Evolutionary conservation across 1,140 invertebrate species (phyloP).

Genomic region (Berghia stephanieae): DNA sequence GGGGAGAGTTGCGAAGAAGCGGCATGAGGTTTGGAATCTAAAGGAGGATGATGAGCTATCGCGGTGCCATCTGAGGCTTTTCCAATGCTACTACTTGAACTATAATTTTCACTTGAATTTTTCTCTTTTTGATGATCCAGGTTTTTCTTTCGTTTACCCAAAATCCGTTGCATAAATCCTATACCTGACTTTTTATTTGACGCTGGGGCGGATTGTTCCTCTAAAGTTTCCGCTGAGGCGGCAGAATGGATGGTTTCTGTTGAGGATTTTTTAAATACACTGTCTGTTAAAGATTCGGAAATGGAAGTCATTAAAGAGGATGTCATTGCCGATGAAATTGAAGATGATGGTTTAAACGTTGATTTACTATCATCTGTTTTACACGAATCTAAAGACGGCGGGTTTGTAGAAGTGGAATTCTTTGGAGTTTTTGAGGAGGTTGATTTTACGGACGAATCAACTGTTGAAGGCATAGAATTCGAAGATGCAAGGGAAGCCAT

Average conservation of each 20-base stretch:
- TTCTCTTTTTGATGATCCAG: conserved; percentile 29
- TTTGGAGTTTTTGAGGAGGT: conserved; percentile 28
- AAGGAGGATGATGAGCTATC: background rate
- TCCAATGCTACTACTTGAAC: conserved; percentile 20
- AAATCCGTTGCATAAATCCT: conserved; percentile 59
- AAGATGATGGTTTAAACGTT: background rate
- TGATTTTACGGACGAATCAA: background rate
- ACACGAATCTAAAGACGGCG: background rate
- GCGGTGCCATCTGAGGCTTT: background rate
- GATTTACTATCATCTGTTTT: background rate
- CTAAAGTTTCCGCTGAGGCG: conserved; percentile 7
- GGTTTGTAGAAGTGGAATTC: background rate
- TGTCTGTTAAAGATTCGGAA: background rate
- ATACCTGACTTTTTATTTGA: conserved; percentile 38
- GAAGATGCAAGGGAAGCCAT: conserved; percentile 39
- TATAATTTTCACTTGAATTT: conserved; percentile 29
- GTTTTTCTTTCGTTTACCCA: conserved; percentile 54
- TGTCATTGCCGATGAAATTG: background rate
- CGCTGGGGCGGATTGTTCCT: background rate
- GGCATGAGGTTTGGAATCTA: background rate
- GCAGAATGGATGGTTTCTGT: conserved; percentile 1
- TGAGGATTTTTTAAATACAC: background rate
- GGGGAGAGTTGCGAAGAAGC: conserved; percentile 21
- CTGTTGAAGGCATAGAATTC: conserved; percentile 33
- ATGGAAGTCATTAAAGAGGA: background rate